Evolutionary conservation across 2,797 vertebrate genomes (phyloP), one percentile per base, ranked within the genome.

Genomic region (Oreortyx pictus): DNA sequence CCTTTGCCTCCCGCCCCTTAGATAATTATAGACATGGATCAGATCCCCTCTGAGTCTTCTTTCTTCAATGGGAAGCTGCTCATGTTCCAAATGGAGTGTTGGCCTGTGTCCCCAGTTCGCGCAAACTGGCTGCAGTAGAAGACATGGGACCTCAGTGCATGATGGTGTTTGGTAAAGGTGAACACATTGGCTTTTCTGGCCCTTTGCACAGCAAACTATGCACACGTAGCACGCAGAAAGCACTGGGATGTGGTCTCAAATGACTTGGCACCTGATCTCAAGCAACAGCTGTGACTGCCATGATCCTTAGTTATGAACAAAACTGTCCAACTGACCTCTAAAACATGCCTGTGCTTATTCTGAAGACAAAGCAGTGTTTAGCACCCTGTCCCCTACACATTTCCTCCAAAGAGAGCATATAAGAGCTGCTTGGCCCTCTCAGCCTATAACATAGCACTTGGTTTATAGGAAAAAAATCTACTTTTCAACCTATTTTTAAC

Each of bases 401-500:
- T 78, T 37, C 35, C 8, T 82, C 47, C 9, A 46, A 11, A n/a
- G 4, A 44, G 31, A 65, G 10, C 4, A 2, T 54, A n/a, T 18
- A 15, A 15, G 27, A 35, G 15, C 35, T 47, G 46, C 33, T 57
- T 57, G 50, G 31, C 27, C 31, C 29, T 59, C 12, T 72, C 52
- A 68, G 46, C 23, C 20, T 75, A 14, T 25, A 44, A 25, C 33
- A 37, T 7, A 39, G 22, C 13, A 44, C 20, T 54, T 50, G 20
- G 3, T 81, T 89, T 67, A 86, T 73, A 46, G 54, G 8, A 23
- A 22, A 47, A 67, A 65, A 54, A 31, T 7, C n/a, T 46, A 35
- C 17, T 76, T 90, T 66, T 78, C n/a, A 65, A 73, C 64, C 33
- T 83, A 54, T 73, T 89, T 89, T 83, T 89, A 89, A 74, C 35